Evolutionary conservation across 1,140 invertebrate genomes (phyloP), one percentile per base, ranked within the genome.

Genomic region (Drosophila cardini): DNA sequence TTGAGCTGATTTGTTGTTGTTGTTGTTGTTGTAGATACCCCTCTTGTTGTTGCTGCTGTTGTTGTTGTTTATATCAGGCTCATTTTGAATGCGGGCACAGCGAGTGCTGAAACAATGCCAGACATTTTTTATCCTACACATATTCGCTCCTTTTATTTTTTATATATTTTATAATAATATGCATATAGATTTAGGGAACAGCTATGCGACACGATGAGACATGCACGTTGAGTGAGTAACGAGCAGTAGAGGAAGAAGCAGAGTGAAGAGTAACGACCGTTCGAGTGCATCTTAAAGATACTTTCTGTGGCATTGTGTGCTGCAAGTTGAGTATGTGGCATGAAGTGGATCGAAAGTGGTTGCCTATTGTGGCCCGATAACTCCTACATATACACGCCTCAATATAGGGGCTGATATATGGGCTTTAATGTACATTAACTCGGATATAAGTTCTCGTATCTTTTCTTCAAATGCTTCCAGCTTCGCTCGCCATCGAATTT

Each of bases 221-320:
- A 72, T 45, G 65, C 52, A 71, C 56, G 74, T 77, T 48, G 75
- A 64, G 71, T 70, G 64, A 69, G 71, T 86, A 84, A 81, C 82
- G 81, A 78, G 53, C 45, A 63, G 62, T 62, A 64, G 81, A 61
- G 0, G 21, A 26, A 26, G 21, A 26, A 26, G 21, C 21, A 26
- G 21, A 26, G 21, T 78, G 81, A 71, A 26, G 21, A 26, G 21
- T 78, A 85, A 71, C 76, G 84, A 87, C 85, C 84, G 84, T 30
- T 89, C 69, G 80, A 87, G 84, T 87, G 84, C 84, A 87, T 89
- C 84, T 89, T 89, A 80, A 89, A 87, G 84, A 89, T 87, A 89
- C 84, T 87, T 85, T 83, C 57, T 68, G 74, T 70, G 18, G 74
- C 50, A 76, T 84, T 84, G 76, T 83, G 55, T 42, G 76, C 78